These are phyloP conservation scores for Chelonoidis abingdonii DNA, from an alignment of 2,113 vertebrate genomes.

Conservation along the genomic window DNA sequence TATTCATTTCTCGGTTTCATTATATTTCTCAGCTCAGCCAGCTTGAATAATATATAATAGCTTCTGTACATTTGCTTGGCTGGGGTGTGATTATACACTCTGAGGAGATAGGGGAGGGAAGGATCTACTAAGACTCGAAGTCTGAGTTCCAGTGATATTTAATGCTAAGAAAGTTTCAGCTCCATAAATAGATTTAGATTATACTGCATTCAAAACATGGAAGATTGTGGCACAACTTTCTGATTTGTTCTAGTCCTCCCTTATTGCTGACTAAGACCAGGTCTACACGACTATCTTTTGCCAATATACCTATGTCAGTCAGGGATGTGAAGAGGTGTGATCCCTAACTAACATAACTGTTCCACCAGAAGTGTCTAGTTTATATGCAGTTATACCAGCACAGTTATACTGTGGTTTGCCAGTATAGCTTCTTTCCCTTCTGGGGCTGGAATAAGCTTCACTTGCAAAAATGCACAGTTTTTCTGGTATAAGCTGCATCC, in stretches of 20 bases:
- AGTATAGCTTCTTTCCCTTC: not conserved
- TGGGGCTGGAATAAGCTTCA: not conserved
- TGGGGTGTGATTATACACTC: not conserved
- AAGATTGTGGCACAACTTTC: conserved; percentile 12
- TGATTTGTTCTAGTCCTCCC: conserved; percentile 23
- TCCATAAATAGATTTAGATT: not conserved
- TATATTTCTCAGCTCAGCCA: not conserved
- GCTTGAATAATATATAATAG: not conserved
- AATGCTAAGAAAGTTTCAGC: not conserved
- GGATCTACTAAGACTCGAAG: not conserved
- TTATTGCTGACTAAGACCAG: conserved; percentile 34
- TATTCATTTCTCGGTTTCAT: not conserved
- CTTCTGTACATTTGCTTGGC: not conserved
- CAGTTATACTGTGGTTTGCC: not conserved
- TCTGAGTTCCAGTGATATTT: not conserved
- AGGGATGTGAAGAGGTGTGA: not conserved
- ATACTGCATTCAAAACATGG: not conserved
- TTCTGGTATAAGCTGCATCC: not conserved
- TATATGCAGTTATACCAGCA: not conserved
- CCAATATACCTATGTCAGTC: not conserved
- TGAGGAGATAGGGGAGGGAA: not conserved
- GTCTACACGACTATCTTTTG: not conserved
- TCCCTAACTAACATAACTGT: not conserved
- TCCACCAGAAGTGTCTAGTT: not conserved
- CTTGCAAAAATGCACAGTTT: not conserved